Conservation (phyloP, 2,888 invertebrate genomes). For the Gymnosoma rotundatum region DNA sequence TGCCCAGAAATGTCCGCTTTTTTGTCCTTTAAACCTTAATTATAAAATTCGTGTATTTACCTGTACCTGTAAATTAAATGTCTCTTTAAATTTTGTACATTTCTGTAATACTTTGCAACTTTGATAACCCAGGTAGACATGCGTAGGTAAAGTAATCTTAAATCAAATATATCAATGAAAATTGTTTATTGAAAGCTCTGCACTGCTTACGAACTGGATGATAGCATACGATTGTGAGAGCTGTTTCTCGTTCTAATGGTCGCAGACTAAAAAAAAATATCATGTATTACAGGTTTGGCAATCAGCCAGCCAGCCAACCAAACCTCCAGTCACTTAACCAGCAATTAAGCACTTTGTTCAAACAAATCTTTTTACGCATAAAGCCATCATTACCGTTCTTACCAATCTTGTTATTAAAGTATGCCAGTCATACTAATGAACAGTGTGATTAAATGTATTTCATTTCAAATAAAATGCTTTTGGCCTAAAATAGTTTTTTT, state of each 20-base stretch:
- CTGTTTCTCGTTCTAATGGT: background rate
- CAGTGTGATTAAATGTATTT: constrained; percentile 4
- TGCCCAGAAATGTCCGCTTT: no score
- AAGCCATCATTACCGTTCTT: constrained; percentile 30
- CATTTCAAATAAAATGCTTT: background rate
- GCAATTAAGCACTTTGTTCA: constrained; percentile 30
- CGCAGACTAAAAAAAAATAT: background rate
- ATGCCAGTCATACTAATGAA: constrained; percentile 10
- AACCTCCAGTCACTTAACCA: constrained; percentile 23
- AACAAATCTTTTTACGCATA: constrained; percentile 48
- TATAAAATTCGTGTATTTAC: no score
- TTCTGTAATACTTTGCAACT: no score
- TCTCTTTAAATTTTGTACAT: no score
- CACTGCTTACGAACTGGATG: background rate
- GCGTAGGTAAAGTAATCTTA: no score
- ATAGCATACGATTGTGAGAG: background rate
- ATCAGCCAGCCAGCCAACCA: constrained; percentile 27
- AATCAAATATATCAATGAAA: no score
- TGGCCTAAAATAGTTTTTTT: no score
- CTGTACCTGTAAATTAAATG: no score
- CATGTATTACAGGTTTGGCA: constrained; percentile 35
- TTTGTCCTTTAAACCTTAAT: no score
- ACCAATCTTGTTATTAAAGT: background rate
- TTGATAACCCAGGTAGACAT: no score
- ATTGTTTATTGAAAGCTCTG: no score